These are phyloP conservation scores for Diadromus collaris DNA, from an alignment of 2,888 invertebrate species.

Conservation along the genomic window DNA sequence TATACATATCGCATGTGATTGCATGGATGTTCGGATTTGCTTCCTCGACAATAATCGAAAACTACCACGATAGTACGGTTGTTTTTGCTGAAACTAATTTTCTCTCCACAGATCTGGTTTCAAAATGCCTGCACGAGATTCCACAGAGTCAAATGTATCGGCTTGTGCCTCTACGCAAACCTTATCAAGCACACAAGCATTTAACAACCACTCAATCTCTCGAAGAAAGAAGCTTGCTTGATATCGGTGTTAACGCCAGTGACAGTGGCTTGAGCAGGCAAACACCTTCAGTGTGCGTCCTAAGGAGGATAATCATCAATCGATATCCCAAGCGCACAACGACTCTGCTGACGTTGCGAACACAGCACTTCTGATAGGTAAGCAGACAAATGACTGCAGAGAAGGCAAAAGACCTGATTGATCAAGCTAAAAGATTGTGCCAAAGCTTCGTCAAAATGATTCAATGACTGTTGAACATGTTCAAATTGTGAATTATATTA, in stretches of 20 bases:
- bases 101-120: constrained; percentile 98
- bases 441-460: constrained; percentile 66
- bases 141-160: constrained; percentile 82
- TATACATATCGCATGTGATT: no score
- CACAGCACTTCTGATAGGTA: constrained; percentile 77
- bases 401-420: constrained; percentile 64
- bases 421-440: constrained; percentile 53
- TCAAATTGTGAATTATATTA: neutral
- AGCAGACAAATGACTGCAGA: constrained; percentile 75
- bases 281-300: constrained; percentile 72
- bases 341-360: constrained; percentile 76
- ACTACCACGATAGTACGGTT: no score
- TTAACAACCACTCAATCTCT: constrained; percentile 95
- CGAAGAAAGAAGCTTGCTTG: constrained; percentile 87
- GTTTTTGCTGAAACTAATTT: no score
- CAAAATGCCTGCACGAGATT: constrained; percentile 97
- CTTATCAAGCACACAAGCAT: constrained; percentile 69
- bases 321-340: constrained; percentile 41
- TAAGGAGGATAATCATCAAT: constrained; percentile 67
- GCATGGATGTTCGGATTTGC: no score
- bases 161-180: constrained; percentile 76
- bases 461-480: neutral
- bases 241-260: constrained; percentile 71
- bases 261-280: constrained; percentile 69
- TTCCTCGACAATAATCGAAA: no score